phyloP scores from a whole-genome alignment of 2,888 invertebrate species.

The Trichopoda pennipes region DNA sequence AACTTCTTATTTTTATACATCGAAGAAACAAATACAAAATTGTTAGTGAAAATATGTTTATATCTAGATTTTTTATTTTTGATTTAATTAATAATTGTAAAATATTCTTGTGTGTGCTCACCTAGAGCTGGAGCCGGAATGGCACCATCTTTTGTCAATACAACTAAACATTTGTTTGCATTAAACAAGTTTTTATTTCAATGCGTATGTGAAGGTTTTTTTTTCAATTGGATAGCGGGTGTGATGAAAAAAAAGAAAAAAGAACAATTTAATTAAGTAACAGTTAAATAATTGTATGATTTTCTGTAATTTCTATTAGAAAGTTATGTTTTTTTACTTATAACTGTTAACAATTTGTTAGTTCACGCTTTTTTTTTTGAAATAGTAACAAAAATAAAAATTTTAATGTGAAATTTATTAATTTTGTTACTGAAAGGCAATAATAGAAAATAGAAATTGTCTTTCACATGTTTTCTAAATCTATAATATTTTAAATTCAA shows the following conservation, averaged over 20 bases:
- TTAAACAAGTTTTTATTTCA: constrained; percentile 27
- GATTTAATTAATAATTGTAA: background rate
- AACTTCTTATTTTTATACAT: constrained; percentile 22
- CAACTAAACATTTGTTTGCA: constrained; percentile 72
- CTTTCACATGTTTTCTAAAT: too few relatives aligned
- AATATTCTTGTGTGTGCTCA: constrained; percentile 75
- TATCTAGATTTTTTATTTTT: background rate
- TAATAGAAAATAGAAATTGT: too few relatives aligned
- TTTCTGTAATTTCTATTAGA: background rate
- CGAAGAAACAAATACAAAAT: constrained; percentile 29
- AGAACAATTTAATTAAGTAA: constrained; percentile 42
- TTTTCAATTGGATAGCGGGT: constrained; percentile 12
- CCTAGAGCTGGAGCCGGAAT: constrained; percentile 82
- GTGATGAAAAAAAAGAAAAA: constrained; percentile 31
- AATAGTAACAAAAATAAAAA: too few relatives aligned
- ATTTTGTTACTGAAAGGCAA: too few relatives aligned
- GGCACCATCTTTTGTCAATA: constrained; percentile 82
- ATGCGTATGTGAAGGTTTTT: constrained; percentile 13
- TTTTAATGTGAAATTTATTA: too few relatives aligned
- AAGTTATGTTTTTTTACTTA: background rate
- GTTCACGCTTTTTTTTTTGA: background rate
- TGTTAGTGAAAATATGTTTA: constrained; percentile 14
- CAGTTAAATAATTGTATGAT: background rate
- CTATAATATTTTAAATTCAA: too few relatives aligned
- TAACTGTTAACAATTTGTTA: constrained; percentile 1